Evolutionary conservation across 2,888 invertebrate species (phyloP).

Genomic region (Nomada ferruginata): DNA sequence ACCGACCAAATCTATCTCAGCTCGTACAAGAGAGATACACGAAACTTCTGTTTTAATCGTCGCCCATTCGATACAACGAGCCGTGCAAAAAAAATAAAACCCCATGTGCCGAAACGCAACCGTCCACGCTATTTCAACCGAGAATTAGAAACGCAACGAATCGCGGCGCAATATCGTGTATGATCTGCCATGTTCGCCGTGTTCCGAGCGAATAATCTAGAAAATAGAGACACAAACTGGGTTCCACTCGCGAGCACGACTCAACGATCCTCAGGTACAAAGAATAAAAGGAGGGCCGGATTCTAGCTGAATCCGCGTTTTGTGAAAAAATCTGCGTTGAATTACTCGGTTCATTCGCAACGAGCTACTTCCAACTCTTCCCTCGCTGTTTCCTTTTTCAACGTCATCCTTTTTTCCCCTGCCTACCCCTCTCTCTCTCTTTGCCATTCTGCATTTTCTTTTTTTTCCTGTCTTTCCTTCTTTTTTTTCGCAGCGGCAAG

Average conservation of each 20-base stretch:
- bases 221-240: background rate
- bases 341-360: constrained; percentile 43
- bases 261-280: background rate
- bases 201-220: background rate
- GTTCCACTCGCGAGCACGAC: background rate
- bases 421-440: background rate
- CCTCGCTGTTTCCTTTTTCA: background rate
- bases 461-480: background rate
- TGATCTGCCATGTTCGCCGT: background rate
- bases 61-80: no score
- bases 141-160: background rate
- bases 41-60: no score
- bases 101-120: no score
- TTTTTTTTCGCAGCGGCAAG: background rate
- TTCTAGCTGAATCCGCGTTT: constrained; percentile 24
- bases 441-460: background rate
- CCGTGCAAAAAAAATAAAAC: no score
- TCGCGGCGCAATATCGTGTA: background rate
- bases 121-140: no score
- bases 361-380: constrained; percentile 14
- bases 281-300: background rate
- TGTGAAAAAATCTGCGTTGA: constrained; percentile 36
- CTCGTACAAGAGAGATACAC: no score
- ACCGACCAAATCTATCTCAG: no score
- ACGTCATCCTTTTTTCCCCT: background rate